Evolutionary conservation across 1,140 invertebrate species (phyloP), one percentile per base, ranked within the genome.

Genomic region (Camponotus floridanus): DNA sequence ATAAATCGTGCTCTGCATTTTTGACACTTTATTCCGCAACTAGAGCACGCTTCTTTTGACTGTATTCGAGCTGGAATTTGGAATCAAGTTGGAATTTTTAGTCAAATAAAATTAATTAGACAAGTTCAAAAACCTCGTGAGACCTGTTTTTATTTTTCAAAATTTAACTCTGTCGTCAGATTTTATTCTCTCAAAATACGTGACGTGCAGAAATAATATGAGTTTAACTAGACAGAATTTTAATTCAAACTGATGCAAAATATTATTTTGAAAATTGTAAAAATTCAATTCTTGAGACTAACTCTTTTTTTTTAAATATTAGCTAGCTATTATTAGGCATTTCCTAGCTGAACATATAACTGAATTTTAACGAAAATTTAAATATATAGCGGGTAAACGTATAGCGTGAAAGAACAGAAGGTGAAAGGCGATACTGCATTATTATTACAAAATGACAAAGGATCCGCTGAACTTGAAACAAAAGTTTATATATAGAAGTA

Each of bases 1-100:
- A 76, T 86, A 88, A 86, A 89, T 89, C 87, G 87, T 89, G 87
- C 31, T 31, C 31, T 21, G 87, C 74, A 88, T 88, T 21, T 71
- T 36, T 36, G 68, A 83, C 79, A 62, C 68, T 83, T 73, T 18
- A 31, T 1, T n/a, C 33, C 65, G 48, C 78, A 62, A 31, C 9
- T 8, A n/a, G 36, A 55, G 9, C 39, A 55, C 51, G 6, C n/a
- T 83, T 73, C 67, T 62, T 74, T 61, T 42, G 55, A 48, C 13
- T 13, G 9, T 13, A 48, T n/a, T 33, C 36, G 13, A 61, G 15
- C 4, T 7, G 5, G 13, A n/a, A 39, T 51, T 18, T 9, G 15
- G 15, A 5, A 33, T 21, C 15, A 31, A 59, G 3, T n/a, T 76
- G 26, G 21, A 13, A 26, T 81, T 71, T 81, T 42, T 26, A 45